Evolutionary conservation across 2,888 invertebrate genomes (phyloP), one percentile per base, ranked within the genome.

Genomic region (Synergus laeviventris): DNA sequence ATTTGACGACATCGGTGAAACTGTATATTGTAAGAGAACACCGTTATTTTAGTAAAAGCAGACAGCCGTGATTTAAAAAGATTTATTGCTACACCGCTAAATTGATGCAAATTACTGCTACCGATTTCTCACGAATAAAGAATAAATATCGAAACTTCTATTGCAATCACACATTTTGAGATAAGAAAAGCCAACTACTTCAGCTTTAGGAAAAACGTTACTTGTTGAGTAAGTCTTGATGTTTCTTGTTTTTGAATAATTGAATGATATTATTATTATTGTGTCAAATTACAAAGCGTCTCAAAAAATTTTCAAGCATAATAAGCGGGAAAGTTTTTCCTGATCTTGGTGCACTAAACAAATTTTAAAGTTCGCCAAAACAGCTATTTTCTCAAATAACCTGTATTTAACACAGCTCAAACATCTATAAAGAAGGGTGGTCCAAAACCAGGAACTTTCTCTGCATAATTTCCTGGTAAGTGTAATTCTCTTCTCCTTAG

Each of bases 1-100:
- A 54, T 54, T 54, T 54, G 54, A 18, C 54, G 54, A 54, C 54
- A 54, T 54, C 54, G 54, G 54, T 54, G 54, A 54, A 18, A 18
- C 54, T 18, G 42, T 42, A 42, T 42, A 42, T 42, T 18, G 64
- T 18, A 38, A 38, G 12, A 39, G 62, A 62, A 62, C 18, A 62
- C 36, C n/a, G 18, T 38, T 31, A 62, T 62, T 38, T 36, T 38
- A 18, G 62, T 62, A 62, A 39, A 62, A 62, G 18, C 11, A 66
- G 64, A 66, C 42, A 66, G 8, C 24, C 21, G n/a, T 14, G 18
- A 64, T 39, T 64, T 66, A 12, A 66, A 66, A 66, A 21, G 42
- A 66, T 66, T 66, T 66, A 66, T 39, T 66, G 24, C 64, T 54
- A 54, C 54, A 54, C 9, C n/a, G 54, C 54, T 54, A 54, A 54